Percentiles rank a stretch among this genome's conserved stretches.
Evolutionary conservation across 2,888 invertebrate genomes (phyloP).

Genomic region (Aphidoletes aphidimyza): DNA sequence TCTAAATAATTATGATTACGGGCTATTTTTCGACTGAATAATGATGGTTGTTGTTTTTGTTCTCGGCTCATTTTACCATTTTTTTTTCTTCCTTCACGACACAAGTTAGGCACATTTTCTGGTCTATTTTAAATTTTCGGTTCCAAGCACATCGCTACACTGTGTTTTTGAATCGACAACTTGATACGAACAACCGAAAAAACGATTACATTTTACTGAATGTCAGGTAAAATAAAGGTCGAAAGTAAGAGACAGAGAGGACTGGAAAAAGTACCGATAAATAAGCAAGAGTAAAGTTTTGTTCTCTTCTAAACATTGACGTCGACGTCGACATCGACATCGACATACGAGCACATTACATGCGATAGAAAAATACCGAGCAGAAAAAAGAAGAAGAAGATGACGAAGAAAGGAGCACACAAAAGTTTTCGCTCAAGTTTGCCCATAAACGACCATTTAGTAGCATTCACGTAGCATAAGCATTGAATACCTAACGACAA

Average conservation of each 20-base stretch:
- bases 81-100: background rate
- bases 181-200: slow-evolving; percentile 18
- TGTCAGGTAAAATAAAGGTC: slow-evolving; percentile 51
- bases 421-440: slow-evolving; percentile 41
- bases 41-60: background rate
- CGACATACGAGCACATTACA: slow-evolving; percentile 5
- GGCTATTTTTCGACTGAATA: slow-evolving; percentile 20
- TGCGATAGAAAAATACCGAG: too few relatives aligned
- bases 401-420: background rate
- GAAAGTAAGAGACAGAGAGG: too few relatives aligned
- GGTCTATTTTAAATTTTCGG: background rate
- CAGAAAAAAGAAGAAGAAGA: too few relatives aligned
- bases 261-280: slow-evolving; percentile 5
- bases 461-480: slow-evolving; percentile 46
- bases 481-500: slow-evolving; percentile 51
- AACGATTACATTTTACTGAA: slow-evolving; percentile 33
- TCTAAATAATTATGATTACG: background rate
- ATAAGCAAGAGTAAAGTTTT: slow-evolving; percentile 26
- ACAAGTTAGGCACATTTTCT: background rate
- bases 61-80: too few relatives aligned
- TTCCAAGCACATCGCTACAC: background rate
- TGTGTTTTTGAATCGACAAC: slow-evolving; percentile 42
- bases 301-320: slow-evolving; percentile 30
- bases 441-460: slow-evolving; percentile 49
- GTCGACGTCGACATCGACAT: slow-evolving; percentile 16